A percentile compares a stretch with the other conserved stretches of the same genome.
Conservation (phyloP, 1,140 invertebrate genomes). For the Pachypeltis micranthus region DNA sequence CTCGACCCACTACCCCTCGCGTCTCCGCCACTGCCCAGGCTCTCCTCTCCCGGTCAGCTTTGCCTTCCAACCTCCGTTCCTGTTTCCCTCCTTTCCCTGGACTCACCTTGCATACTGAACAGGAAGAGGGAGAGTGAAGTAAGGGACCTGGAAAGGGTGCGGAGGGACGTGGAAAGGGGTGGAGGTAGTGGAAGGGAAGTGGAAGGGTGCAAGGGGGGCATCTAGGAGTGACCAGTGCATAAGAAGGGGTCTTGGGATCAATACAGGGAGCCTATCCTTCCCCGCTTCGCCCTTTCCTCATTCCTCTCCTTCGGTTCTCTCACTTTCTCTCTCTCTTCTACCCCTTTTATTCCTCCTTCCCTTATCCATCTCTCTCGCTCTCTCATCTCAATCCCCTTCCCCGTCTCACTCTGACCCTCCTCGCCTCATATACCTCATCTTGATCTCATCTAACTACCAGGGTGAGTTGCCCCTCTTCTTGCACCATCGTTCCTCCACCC, state of each 20-base stretch:
- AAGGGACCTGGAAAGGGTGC: too few species aligned
- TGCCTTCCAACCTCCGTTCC: neutral
- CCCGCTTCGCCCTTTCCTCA: neutral
- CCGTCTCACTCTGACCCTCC: neutral
- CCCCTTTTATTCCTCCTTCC: too few species aligned
- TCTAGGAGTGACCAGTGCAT: conserved; percentile 9
- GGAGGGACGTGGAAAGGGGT: too few species aligned
- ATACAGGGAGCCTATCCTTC: conserved; percentile 5
- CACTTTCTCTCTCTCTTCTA: neutral
- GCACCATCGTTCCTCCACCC: neutral
- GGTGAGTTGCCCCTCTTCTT: neutral
- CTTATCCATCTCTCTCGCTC: too few species aligned
- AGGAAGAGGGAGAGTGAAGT: too few species aligned
- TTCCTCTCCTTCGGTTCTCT: neutral
- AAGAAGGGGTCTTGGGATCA: conserved; percentile 9
- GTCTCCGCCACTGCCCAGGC: neutral
- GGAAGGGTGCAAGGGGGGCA: neutral
- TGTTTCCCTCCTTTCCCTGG: neutral
- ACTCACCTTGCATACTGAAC: conserved; percentile 8
- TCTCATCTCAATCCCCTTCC: neutral
- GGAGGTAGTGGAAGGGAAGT: too few species aligned
- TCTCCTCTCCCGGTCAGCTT: neutral
- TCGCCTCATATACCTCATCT: too few species aligned
- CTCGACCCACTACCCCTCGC: too few species aligned
- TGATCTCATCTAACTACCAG: too few species aligned